A percentile compares a stretch with the other conserved stretches of the same genome.
Evolutionary conservation across 2,888 invertebrate species (phyloP).

Genomic region (Meiosimyza platycephala): DNA sequence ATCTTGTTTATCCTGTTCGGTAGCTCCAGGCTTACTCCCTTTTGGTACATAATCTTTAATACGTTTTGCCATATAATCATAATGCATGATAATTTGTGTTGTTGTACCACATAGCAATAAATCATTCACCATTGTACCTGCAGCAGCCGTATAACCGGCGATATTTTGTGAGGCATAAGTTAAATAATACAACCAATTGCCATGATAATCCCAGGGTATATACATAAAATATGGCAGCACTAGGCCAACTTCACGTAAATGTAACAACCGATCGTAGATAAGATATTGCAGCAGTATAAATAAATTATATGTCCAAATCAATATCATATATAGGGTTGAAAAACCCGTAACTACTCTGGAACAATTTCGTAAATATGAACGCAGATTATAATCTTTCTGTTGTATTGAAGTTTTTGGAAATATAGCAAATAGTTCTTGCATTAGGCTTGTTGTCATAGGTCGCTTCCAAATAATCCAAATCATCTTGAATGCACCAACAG

Average conservation of each 20-base stretch:
- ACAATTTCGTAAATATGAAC: conserved; percentile 45
- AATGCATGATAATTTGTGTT: conserved; percentile 57
- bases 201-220: conserved; percentile 47
- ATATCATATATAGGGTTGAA: conserved; percentile 52
- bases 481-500: conserved; percentile 57
- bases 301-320: conserved; percentile 60
- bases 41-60: conserved; percentile 36
- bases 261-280: conserved; percentile 45
- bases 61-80: conserved; percentile 47
- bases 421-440: conserved; percentile 40
- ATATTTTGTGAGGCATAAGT: conserved; percentile 46
- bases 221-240: conserved; percentile 47
- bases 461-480: conserved; percentile 54
- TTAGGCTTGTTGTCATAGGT: conserved; percentile 40
- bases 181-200: conserved; percentile 46
- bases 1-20: background rate
- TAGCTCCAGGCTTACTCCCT: conserved; percentile 22
- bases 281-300: conserved; percentile 50
- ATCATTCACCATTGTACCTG: conserved; percentile 53
- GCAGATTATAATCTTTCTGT: conserved; percentile 44
- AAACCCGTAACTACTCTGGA: conserved; percentile 52
- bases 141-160: conserved; percentile 48
- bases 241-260: conserved; percentile 42
- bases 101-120: conserved; percentile 51
- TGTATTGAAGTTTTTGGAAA: conserved; percentile 41